Base-by-base conservation (phyloP, 2,888 invertebrate genomes). In the Baronia brevicornis region DNA sequence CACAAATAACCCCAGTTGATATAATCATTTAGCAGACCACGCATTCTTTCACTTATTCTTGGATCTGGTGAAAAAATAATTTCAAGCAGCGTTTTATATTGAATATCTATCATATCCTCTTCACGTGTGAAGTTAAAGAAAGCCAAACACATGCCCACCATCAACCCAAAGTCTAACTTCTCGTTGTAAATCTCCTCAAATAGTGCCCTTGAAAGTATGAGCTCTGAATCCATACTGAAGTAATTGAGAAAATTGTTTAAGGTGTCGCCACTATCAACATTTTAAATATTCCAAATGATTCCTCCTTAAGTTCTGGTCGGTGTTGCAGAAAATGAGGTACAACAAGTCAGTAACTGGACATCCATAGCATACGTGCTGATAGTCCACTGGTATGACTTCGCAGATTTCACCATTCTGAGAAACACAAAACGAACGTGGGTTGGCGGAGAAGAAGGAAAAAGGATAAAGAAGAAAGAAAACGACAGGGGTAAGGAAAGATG, bases 121-220 rank as follows among this genome's bases (percentile, higher is more conserved):
- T 61, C 60, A 1, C 41, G 33, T 0, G 53, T 49, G 39, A 63
- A 71, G 4, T 60, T 33, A 19, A 71, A 60, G 0, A 59, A 59
- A 3, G 57, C 38, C n/a, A 52, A 33, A 5, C 47, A 34, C 0
- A 66, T 3, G 2, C 46, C 37, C 2, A 42, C 38, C 28, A 60
- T 47, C 1, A 72, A 21, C 4, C 70, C 75, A 33, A 51, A 63
- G 33, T 65, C 61, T 14, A 65, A 34, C 15, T 59, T 54, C 0
- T 60, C 49, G 2, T 33, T 39, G 3, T 45, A 71, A 10, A 55
- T 38, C 5, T 29, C 44, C 5, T 74, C 67, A 37, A 65, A 73
- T 17, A 48, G 51, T 3, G 36, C 27, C 9, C 42, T 54, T 0
- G 67, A 46, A 36, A 54, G 70, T 2, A 60, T 48, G 1, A 49